Percentiles rank a stretch among this genome's conserved stretches.
phyloP scores from a whole-genome alignment of 2,113 vertebrate genomes.

The Triplophysa dalaica region DNA sequence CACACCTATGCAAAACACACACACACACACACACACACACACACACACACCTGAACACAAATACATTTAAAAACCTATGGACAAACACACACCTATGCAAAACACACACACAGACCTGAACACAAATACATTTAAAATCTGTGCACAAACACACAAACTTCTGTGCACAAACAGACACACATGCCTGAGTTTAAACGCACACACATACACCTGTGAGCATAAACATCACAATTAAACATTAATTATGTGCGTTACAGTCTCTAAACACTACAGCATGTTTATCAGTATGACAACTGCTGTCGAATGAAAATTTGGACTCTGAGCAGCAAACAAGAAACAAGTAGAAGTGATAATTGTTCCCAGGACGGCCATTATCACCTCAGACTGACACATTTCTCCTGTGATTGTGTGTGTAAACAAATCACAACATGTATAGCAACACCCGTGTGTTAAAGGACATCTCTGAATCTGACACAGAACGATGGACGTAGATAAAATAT shows the following conservation, averaged over 20 bases:
- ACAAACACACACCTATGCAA: neutral
- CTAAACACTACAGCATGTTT: neutral
- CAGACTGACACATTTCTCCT: neutral
- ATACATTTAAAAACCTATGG: too few relatives aligned
- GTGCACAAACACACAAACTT: too few relatives aligned
- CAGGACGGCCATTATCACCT: conserved; percentile 13
- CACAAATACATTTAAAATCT: too few relatives aligned
- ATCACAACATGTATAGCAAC: neutral
- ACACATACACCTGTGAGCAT: neutral
- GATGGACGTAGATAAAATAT: neutral
- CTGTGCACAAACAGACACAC: too few relatives aligned
- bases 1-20: too few relatives aligned
- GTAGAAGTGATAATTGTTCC: conserved; percentile 23
- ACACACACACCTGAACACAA: neutral
- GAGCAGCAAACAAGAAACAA: neutral
- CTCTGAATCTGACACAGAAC: neutral
- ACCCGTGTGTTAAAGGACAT: neutral
- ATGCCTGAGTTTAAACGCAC: too few relatives aligned
- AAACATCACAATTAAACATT: neutral
- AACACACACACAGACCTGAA: too few relatives aligned
- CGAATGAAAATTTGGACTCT: neutral
- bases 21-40: neutral
- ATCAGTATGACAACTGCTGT: neutral
- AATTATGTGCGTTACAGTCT: neutral
- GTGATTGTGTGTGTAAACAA: neutral